A percentile compares a stretch with the other conserved stretches of the same genome.
These are phyloP conservation scores for Ceratina japonica DNA, from an alignment of 1,140 invertebrate species.

Conservation along the genomic window DNA sequence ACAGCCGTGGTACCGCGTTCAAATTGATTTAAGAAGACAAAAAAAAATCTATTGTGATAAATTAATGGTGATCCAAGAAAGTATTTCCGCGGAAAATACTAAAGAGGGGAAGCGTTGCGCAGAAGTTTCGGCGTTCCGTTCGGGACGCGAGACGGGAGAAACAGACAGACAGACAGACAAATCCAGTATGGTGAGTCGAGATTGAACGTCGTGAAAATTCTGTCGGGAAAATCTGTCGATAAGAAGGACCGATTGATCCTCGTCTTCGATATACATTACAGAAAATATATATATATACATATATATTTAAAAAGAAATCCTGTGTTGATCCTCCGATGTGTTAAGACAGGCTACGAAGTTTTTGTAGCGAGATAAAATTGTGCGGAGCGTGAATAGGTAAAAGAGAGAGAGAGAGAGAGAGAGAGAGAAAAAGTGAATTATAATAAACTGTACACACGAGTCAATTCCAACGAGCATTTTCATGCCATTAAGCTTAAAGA, in stretches of 20 bases:
- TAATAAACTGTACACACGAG: conserved; percentile 76
- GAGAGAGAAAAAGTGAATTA: conserved; percentile 27
- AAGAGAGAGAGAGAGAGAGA: conserved; percentile 9
- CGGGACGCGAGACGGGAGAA: conserved; percentile 35
- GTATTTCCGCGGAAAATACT: conserved; percentile 73
- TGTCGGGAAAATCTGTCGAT: conserved; percentile 28
- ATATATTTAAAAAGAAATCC: conserved; percentile 3
- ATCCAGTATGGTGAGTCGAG: conserved; percentile 33
- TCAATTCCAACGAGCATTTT: conserved; percentile 80
- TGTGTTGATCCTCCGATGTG: conserved; percentile 28
- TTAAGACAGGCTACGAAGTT: conserved; percentile 5
- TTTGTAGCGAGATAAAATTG: conserved; percentile 41
- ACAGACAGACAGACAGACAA: conserved; percentile 26
- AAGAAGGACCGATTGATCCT: conserved; percentile 28
- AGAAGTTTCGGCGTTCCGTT: conserved; percentile 62
- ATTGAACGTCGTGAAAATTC: conserved; percentile 28
- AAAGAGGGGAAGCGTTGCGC: conserved; percentile 21
- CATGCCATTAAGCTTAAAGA: conserved; percentile 78
- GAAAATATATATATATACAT: conserved; percentile 7
- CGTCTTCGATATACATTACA: conserved; percentile 28
- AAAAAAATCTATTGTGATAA: conserved; percentile 77
- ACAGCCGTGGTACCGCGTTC: conserved; percentile 70
- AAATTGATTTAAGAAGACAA: conserved; percentile 69
- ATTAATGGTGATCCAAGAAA: conserved; percentile 79
- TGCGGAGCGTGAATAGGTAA: conserved; percentile 47